Evolutionary conservation across 2,888 invertebrate species (phyloP), one percentile per base, ranked within the genome.

Genomic region (Neuroscelio doddi): DNA sequence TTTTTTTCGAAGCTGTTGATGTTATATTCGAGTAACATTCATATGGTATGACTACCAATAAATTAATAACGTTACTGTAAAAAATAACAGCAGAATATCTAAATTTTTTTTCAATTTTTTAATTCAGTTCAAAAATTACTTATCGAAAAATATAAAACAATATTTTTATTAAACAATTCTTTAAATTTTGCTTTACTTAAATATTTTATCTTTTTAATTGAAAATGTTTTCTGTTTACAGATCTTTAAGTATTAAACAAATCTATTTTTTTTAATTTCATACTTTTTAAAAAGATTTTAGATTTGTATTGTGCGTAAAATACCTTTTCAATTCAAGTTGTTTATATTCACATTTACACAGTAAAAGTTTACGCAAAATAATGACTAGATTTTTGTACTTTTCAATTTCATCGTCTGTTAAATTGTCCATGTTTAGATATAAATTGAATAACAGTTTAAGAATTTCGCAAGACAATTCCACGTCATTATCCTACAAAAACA

Each of bases 41-140:
- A 15, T 87, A 86, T n/a, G 95, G 95, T 71, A 96, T 90, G 81
- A 87, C 89, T 38, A 93, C 94, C 66, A 97, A 85, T 72, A 97
- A 86, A 86, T 97, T 94, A 5, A 94, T 89, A 64, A 93, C 89
- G 85, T 97, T 92, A 74, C 92, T 93, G 71, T 26, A 78, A 74
- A 70, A 64, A 24, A 46, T n/a, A 58, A 59, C 24, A 52, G 44
- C 27, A 52, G n/a, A 56, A 17, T 9, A 56, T 36, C 24, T 36
- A 3, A 12, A 15, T 36, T 27, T n/a, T 29, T 9, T 16, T 56
- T 27, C 10, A 36, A 52, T 41, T 34, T 16, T 41, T 12, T 5
- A 39, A 30, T 38, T 24, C 14, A 45, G 44, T 34, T 12, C 38
- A 45, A 42, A 32, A 50, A 47, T 50, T 12, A 36, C 16, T 30